Evolutionary conservation across 2,113 vertebrate species (phyloP).

Genomic region (Glaucidium brasilianum): DNA sequence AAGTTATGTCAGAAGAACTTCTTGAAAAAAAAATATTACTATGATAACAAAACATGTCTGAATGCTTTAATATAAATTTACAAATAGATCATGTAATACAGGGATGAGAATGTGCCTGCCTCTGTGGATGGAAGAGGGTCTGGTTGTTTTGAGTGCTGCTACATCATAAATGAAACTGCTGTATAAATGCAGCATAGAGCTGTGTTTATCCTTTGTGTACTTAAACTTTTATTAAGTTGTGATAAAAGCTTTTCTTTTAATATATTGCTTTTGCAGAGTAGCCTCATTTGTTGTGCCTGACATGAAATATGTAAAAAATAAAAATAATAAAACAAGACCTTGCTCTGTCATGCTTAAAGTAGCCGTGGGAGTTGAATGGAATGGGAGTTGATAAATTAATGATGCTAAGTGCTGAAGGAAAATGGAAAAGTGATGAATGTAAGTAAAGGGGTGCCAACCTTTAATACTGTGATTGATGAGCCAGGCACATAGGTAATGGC

Average conservation of each 20-base stretch:
- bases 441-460: constrained; percentile 39
- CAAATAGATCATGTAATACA: neutral
- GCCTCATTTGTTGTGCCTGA: constrained; percentile 30
- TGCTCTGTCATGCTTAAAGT: constrained; percentile 50
- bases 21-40: neutral
- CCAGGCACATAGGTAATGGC: neutral
- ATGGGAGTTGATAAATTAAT: constrained; percentile 54
- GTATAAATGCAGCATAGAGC: neutral
- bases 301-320: constrained; percentile 18
- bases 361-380: constrained; percentile 45
- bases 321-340: constrained; percentile 15
- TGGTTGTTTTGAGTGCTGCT: neutral
- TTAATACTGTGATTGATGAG: neutral
- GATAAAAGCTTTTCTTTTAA: neutral
- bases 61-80: neutral
- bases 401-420: constrained; percentile 48
- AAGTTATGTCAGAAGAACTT: neutral
- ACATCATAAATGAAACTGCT: neutral
- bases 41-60: neutral
- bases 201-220: neutral
- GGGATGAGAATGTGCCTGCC: neutral
- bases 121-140: neutral
- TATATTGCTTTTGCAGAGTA: neutral
- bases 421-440: constrained; percentile 39
- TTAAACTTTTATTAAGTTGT: neutral